Evolutionary conservation across 2,113 vertebrate species (phyloP).

Genomic region (Takifugu bimaculatus): DNA sequence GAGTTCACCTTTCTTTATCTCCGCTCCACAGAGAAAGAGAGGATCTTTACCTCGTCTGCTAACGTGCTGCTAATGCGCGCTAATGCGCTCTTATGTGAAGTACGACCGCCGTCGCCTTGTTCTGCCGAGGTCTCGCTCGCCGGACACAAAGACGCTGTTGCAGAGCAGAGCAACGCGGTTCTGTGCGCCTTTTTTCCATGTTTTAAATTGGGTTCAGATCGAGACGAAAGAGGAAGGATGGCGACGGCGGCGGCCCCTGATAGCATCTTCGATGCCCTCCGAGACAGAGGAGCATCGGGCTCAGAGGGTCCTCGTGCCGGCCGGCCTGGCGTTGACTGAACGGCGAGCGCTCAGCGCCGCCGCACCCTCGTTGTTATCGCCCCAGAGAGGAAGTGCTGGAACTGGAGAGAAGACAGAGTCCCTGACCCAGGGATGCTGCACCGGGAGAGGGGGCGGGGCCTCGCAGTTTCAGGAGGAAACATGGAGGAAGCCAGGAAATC

Average conservation of each 20-base stretch:
- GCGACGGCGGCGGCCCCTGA: conserved; percentile 55
- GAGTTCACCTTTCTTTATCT: background rate
- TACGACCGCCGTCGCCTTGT: conserved; percentile 21
- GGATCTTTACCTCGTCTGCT: conserved; percentile 21
- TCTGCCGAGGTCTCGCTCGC: conserved; percentile 33
- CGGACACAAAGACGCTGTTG: conserved; percentile 12
- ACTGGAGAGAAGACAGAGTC: too few relatives aligned
- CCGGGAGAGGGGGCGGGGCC: too few relatives aligned
- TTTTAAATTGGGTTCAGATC: too few relatives aligned
- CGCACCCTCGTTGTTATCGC: conserved; percentile 69
- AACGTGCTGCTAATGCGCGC: conserved; percentile 32
- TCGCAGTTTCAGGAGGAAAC: too few relatives aligned
- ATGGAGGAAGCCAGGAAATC: too few relatives aligned
- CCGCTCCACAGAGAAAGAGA: conserved; percentile 15
- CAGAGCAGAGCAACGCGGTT: background rate
- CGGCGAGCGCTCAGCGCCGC: conserved; percentile 57
- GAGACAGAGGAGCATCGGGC: conserved; percentile 54
- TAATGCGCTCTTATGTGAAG: conserved; percentile 27
- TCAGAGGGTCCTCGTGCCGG: conserved; percentile 62
- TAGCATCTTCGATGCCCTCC: conserved; percentile 45
- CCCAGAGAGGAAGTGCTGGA: conserved; percentile 49
- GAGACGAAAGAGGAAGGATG: conserved; percentile 32
- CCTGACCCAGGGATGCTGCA: too few relatives aligned
- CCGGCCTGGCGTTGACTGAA: conserved; percentile 57
- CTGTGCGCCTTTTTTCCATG: conserved; percentile 29